Base-by-base conservation (phyloP, 2,113 vertebrate species). In the Mastomys coucha region DNA sequence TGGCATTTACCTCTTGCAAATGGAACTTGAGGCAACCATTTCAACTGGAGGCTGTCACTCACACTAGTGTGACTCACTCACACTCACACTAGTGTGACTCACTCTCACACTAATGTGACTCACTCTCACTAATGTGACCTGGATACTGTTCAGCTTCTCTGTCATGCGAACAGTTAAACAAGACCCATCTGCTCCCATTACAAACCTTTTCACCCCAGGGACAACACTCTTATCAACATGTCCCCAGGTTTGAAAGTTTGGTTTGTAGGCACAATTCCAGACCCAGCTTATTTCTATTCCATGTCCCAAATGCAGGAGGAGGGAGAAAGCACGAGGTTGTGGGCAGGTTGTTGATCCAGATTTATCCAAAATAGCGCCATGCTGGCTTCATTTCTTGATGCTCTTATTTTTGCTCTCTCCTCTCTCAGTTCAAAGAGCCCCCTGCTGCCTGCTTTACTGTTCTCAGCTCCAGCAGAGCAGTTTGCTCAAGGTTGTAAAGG, bases 261-360 rank as follows among this genome's bases (percentile, higher is more conserved):
- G 45, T 58, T 96, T 31, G 0, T n/a, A 28, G 31, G 31, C 14
- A 91, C 53, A 73, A 63, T 78, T 96, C 67, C n/a, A 42, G 16
- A 20, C 90, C 58, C 22, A 39, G 56, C 7, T 56, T 65, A 17
- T 69, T 76, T 96, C 53, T 89, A 14, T 76, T 75, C 51, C 1
- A 7, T 14, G n/a, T 6, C 11, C 5, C 45, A 90, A 33, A 69
- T 20, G 45, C 49, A 22, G 39, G 31, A 58, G 36, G 81, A 51
- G 10, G 2, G 8, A 28, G 33, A 8, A 16, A 33, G 14, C 0
- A 13, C 0, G 9, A 75, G 22, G 1, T 2, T 11, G 0, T 51
- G 2, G 13, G 6, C 0, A 2, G 1, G 11, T 31, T 28, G 12
- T 53, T 75, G 11, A 39, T 2, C 80, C 31, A 39, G 0, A 72